These are phyloP conservation scores for Toxotes jaculatrix DNA, from an alignment of 2,113 vertebrate species.

Conservation along the genomic window DNA sequence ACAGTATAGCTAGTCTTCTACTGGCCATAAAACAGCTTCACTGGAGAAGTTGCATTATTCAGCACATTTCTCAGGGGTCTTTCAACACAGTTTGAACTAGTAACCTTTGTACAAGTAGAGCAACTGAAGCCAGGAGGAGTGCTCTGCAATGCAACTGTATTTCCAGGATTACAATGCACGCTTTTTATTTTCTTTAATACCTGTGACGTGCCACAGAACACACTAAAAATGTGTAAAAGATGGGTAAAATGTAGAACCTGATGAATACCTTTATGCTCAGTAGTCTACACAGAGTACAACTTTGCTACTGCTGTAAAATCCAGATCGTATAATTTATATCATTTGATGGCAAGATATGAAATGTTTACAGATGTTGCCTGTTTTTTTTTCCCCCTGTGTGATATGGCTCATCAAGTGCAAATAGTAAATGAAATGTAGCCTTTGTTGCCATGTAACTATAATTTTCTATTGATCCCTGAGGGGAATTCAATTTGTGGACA, in stretches of 20 bases:
- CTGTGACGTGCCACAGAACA: background rate
- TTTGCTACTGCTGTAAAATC: slow-evolving; percentile 2
- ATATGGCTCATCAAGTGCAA: slow-evolving; percentile 51
- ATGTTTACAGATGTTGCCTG: slow-evolving; percentile 8
- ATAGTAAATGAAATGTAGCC: slow-evolving; percentile 60
- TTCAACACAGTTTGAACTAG: slow-evolving; percentile 8
- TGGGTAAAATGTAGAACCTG: background rate
- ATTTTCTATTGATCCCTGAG: slow-evolving; percentile 59
- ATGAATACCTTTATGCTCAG: background rate
- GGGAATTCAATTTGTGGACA: slow-evolving; percentile 56
- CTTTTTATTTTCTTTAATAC: background rate
- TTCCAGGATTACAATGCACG: background rate
- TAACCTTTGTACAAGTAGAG: slow-evolving; percentile 31
- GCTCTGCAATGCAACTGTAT: background rate
- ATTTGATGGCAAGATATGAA: slow-evolving; percentile 25
- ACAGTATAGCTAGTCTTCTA: slow-evolving; percentile 23
- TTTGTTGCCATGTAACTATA: slow-evolving; percentile 52
- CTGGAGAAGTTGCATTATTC: slow-evolving; percentile 35
- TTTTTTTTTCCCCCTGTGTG: background rate
- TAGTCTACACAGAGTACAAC: too few species aligned
- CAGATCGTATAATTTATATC: slow-evolving; percentile 5
- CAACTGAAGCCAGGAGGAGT: background rate
- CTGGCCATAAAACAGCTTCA: slow-evolving; percentile 20
- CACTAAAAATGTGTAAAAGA: too few species aligned
- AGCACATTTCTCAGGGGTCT: slow-evolving; percentile 27